phyloP scores from a whole-genome alignment of 2,113 vertebrate genomes.

The Poeciliopsis turrubarensis region DNA sequence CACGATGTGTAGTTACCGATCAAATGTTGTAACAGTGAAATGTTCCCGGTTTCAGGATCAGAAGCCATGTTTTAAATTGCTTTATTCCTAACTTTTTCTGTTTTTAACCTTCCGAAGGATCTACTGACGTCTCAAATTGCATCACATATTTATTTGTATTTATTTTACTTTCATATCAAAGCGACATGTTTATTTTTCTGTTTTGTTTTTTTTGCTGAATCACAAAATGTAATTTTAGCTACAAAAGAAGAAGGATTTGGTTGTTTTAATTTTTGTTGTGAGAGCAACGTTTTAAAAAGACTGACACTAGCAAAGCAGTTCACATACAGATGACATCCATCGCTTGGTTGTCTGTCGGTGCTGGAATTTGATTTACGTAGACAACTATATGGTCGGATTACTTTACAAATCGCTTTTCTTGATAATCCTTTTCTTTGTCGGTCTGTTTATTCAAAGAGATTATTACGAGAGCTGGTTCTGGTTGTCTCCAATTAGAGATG shows the following conservation, averaged over 20 bases:
- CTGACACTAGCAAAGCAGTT: background rate
- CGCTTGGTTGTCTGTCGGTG: background rate
- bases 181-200: conserved; percentile 6
- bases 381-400: background rate
- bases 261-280: conserved; percentile 4
- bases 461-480: conserved; percentile 29
- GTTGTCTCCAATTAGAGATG: conserved; percentile 33
- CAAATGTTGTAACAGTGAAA: conserved; percentile 16
- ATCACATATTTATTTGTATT: conserved; percentile 59
- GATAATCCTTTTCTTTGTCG: background rate
- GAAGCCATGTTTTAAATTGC: conserved; percentile 54
- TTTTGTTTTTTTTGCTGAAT: background rate
- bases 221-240: background rate
- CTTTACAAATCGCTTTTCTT: conserved; percentile 1
- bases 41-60: conserved; percentile 32
- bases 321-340: conserved; percentile 4
- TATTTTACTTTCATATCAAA: conserved; percentile 44
- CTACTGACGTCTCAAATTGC: conserved; percentile 27
- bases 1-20: conserved; percentile 26
- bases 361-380: conserved; percentile 10
- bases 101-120: conserved; percentile 2
- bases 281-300: background rate
- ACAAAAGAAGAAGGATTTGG: background rate
- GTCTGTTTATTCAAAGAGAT: conserved; percentile 42
- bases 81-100: conserved; percentile 3